These are phyloP conservation scores for Apamea crenata DNA, from an alignment of 2,888 invertebrate species.

Conservation along the genomic window DNA sequence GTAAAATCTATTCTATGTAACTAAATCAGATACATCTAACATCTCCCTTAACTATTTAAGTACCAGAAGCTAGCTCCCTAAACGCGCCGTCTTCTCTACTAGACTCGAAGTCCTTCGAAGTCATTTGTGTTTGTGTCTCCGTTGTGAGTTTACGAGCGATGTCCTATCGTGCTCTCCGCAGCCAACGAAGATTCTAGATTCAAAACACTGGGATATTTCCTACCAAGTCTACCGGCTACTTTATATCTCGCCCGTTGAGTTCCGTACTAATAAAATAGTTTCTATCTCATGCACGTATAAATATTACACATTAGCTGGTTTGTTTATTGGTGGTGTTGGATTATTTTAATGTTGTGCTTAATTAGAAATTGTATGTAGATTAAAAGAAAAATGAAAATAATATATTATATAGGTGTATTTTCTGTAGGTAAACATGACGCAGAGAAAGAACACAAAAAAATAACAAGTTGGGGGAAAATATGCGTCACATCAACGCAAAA, in stretches of 20 bases:
- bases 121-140: constrained; percentile 85
- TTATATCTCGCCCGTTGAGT: constrained; percentile 77
- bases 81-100: constrained; percentile 62
- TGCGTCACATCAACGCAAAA: not conserved
- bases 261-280: constrained; percentile 79
- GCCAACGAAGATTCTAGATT: constrained; percentile 86
- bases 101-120: constrained; percentile 71
- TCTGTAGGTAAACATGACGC: not conserved
- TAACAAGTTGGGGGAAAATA: not conserved
- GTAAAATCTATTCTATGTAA: not conserved
- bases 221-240: constrained; percentile 74
- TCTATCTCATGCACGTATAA: constrained; percentile 71
- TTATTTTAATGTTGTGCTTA: constrained; percentile 18
- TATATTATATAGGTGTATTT: not conserved
- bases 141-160: constrained; percentile 85
- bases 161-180: constrained; percentile 85
- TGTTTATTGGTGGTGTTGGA: constrained; percentile 40
- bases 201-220: constrained; percentile 82
- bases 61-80: not conserved
- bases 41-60: not conserved
- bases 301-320: constrained; percentile 68
- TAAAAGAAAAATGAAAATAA: not conserved
- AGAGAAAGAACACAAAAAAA: not conserved
- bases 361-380: not conserved
- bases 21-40: not conserved